Evolutionary conservation across 1,140 invertebrate species (phyloP).

Genomic region (Oryctes rhinoceros): DNA sequence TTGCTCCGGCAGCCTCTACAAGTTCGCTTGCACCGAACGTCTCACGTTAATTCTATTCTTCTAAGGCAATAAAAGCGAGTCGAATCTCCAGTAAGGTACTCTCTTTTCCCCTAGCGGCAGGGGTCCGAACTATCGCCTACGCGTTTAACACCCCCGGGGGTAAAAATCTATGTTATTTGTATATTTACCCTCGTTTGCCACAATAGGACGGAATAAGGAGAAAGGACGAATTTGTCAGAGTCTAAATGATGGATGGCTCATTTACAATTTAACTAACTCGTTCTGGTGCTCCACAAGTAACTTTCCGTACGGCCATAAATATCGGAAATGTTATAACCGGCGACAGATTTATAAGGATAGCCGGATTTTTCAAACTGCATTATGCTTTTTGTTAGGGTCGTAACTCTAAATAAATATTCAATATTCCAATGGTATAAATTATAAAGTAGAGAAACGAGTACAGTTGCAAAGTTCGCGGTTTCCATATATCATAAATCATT

Average conservation of each 20-base stretch:
- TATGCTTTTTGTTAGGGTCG: conserved; percentile 19
- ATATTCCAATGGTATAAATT: conserved; percentile 24
- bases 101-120: conserved; percentile 16
- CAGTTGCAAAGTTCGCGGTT: not conserved
- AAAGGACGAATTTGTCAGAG: conserved; percentile 42
- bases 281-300: not conserved
- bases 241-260: conserved; percentile 38
- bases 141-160: conserved; percentile 34
- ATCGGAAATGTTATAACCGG: conserved; percentile 17
- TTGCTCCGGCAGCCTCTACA: conserved; percentile 23
- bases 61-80: conserved; percentile 43
- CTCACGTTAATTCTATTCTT: conserved; percentile 43
- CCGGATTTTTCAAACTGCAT: conserved; percentile 24
- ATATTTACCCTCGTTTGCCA: conserved; percentile 42
- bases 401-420: conserved; percentile 27
- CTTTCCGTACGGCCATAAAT: conserved; percentile 24
- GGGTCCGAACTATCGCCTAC: conserved; percentile 41
- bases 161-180: conserved; percentile 43
- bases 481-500: not conserved
- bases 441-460: not conserved
- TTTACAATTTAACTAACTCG: conserved; percentile 40
- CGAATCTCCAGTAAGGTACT: not conserved
- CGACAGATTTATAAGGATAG: conserved; percentile 24
- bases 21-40: not conserved
- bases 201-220: not conserved